Percentiles rank a stretch among this genome's conserved stretches.
Evolutionary conservation across 2,113 vertebrate genomes (phyloP).

Genomic region (Hassar affinis): DNA sequence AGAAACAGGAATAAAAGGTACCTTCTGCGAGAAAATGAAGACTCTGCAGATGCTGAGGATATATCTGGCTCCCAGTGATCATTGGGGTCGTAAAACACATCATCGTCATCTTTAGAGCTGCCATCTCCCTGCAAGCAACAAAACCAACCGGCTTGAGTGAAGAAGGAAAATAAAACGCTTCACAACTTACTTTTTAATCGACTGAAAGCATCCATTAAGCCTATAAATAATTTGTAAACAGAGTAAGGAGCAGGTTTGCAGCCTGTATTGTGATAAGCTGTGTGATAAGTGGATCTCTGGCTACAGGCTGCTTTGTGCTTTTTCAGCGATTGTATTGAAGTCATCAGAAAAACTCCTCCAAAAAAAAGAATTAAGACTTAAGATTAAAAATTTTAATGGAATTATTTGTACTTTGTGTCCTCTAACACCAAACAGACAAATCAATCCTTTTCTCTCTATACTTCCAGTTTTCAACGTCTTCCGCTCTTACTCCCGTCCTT

Average conservation of each 20-base stretch:
- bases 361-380: no score
- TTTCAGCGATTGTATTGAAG: no score
- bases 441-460: neutral
- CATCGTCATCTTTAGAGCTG: conserved; percentile 77
- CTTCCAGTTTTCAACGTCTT: neutral
- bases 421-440: no score
- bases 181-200: neutral
- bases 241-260: neutral
- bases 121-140: conserved; percentile 73
- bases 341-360: no score
- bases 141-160: conserved; percentile 61
- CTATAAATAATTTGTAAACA: neutral
- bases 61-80: conserved; percentile 96
- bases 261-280: neutral
- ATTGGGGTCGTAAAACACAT: conserved; percentile 87
- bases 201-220: neutral
- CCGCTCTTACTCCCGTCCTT: neutral
- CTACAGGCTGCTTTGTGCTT: neutral
- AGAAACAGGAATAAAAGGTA: conserved; percentile 60
- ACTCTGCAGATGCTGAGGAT: conserved; percentile 68
- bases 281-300: no score
- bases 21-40: conserved; percentile 86
- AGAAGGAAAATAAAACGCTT: conserved; percentile 57
- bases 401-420: neutral
- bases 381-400: no score